These are phyloP conservation scores for Chaetodon trifasciatus DNA, from an alignment of 2,797 vertebrate genomes.

Conservation along the genomic window DNA sequence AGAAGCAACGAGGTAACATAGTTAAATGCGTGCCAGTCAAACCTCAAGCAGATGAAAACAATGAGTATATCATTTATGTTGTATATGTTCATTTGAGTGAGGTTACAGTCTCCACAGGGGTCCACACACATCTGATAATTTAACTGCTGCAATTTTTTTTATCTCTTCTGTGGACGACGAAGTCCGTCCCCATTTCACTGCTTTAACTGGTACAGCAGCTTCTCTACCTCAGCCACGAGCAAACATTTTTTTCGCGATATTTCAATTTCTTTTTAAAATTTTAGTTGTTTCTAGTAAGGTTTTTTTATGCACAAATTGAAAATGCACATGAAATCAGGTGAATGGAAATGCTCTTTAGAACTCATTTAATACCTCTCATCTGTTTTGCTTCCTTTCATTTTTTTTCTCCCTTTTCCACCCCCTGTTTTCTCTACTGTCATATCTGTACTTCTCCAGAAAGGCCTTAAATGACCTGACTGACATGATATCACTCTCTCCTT, in stretches of 20 bases:
- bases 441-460: constrained; percentile 8
- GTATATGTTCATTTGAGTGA: background rate
- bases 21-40: no score
- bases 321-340: background rate
- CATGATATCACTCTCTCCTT: constrained; percentile 32
- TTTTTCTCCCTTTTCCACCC: background rate
- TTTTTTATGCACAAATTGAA: no score
- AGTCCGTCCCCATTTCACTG: no score
- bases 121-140: background rate
- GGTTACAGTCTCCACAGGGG: no score
- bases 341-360: background rate
- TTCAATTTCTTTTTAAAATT: no score
- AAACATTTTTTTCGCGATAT: no score
- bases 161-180: no score
- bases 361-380: background rate
- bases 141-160: background rate
- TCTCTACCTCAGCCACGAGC: no score
- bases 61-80: background rate
- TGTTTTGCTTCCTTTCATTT: background rate
- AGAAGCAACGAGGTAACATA: no score
- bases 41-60: background rate
- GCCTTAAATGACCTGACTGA: constrained; percentile 39
- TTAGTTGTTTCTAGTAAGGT: no score
- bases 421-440: background rate
- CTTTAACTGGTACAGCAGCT: no score